A percentile compares a stretch with the other conserved stretches of the same genome.
These are phyloP conservation scores for Peromyscus californicus DNA, from an alignment of 2,113 vertebrate species.

Conservation along the genomic window DNA sequence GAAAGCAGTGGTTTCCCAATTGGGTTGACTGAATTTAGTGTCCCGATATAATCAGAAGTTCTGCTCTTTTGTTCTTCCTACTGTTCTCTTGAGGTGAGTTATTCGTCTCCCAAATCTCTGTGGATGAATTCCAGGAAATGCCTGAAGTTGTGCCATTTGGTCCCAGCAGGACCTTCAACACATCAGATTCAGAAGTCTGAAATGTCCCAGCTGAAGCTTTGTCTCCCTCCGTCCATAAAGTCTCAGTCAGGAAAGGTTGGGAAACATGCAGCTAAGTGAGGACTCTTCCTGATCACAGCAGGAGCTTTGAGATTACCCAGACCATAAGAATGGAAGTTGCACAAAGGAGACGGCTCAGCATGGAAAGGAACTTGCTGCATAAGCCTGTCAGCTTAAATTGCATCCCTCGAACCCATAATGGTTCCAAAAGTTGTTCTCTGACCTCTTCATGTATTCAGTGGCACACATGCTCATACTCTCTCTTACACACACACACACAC, in stretches of 20 bases:
- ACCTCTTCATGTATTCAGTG: not conserved
- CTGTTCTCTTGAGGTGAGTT: not conserved
- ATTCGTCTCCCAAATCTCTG: not conserved
- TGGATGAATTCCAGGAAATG: not conserved
- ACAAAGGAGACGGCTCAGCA: no score
- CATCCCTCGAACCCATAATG: not conserved
- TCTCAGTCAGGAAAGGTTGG: not conserved
- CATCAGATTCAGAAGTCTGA: not conserved
- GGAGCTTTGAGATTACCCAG: not conserved
- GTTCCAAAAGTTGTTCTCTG: not conserved
- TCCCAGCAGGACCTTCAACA: not conserved
- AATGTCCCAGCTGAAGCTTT: not conserved
- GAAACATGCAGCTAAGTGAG: accelerated
- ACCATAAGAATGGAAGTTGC: not conserved
- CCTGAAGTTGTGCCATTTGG: not conserved
- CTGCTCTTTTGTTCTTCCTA: not conserved
- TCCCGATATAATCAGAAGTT: no score
- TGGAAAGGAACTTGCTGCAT: not conserved
- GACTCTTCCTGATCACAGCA: not conserved
- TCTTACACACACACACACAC: not conserved
- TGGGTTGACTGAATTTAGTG: not conserved
- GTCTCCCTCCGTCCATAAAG: not conserved
- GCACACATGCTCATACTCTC: not conserved
- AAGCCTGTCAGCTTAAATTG: not conserved
- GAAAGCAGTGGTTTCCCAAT: not conserved